phyloP scores from a whole-genome alignment of 2,797 vertebrate genomes.

The Fratercula arctica region DNA sequence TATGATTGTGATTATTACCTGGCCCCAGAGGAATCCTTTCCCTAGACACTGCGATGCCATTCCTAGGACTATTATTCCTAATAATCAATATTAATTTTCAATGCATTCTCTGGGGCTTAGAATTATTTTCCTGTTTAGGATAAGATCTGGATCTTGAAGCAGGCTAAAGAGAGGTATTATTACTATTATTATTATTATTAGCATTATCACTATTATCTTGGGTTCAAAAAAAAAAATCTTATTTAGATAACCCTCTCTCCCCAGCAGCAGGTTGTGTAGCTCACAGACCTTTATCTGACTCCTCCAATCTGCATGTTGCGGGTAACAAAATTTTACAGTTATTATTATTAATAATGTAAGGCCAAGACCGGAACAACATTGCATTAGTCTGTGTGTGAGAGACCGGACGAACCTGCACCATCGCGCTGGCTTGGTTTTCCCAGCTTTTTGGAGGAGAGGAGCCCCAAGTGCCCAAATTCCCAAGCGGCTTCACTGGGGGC shows the following conservation, averaged over 20 bases:
- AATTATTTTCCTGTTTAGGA: conserved; percentile 39
- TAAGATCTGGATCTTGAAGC: conserved; percentile 43
- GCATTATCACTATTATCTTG: conserved; percentile 30
- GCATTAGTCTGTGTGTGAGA: background rate
- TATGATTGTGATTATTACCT: background rate
- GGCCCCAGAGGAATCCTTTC: conserved; percentile 18
- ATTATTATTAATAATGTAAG: conserved; percentile 36
- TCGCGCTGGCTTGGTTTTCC: background rate
- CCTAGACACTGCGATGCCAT: background rate
- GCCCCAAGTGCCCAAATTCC: rapidly evolving
- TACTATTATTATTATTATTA: conserved; percentile 41
- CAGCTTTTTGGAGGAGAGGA: background rate
- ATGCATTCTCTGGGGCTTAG: conserved; percentile 7
- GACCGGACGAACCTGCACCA: rapidly evolving
- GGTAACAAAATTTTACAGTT: conserved; percentile 26
- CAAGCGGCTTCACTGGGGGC: background rate
- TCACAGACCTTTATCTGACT: conserved; percentile 23
- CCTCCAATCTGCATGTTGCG: background rate
- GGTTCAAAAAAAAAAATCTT: background rate
- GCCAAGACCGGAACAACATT: background rate
- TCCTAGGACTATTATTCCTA: conserved; percentile 32
- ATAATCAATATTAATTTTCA: conserved; percentile 65
- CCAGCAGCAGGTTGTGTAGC: background rate
- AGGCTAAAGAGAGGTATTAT: conserved; percentile 12
- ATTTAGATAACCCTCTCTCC: conserved; percentile 49